Evolutionary conservation across 2,797 vertebrate genomes (phyloP), one percentile per base, ranked within the genome.

Genomic region (Melopsittacus undulatus): DNA sequence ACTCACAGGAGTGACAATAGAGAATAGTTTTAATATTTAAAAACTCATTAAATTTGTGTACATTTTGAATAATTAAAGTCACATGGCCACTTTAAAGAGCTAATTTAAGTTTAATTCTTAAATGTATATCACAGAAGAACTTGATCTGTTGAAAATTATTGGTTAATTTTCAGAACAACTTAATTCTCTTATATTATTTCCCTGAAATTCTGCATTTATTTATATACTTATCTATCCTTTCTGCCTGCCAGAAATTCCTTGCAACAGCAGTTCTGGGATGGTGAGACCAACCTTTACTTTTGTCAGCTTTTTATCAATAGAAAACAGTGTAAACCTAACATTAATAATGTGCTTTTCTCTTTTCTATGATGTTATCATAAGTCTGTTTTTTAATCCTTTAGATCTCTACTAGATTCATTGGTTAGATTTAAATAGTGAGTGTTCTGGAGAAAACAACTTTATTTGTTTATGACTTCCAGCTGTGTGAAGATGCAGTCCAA

Each of bases 1-100:
- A 98, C 99, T 99, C 98, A 99, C 98, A 98, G 98, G 98, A 97
- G 98, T 98, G 98, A 98, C 98, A 98, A 98, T 98, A 98, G 97
- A 98, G 97, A 98, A 98, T 98, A 98, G 98, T 99, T 99, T 99
- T 99, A 99, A 99, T 99, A 99, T 99, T 99, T 99, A 99, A 99
- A 99, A 99, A 99, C 98, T 99, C 99, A 99, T 99, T 99, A 99
- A 98, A 98, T 97, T 98, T 98, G 97, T 98, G 98, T 98, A 98
- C 97, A 98, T 98, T 98, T 97, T 98, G 97, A 98, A 98, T 98
- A 98, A 98, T 98, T 98, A 98, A 98, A 98, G 94, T 96, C 96
- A 95, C 95, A 97, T 48, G 92, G 94, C 94, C 94, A 96, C 94
- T 98, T 98, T 97, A 97, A 97, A 89, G 94, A 97, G 97, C 94